phyloP scores from a whole-genome alignment of 1,140 invertebrate species.

The Aphidius gifuensis region DNA sequence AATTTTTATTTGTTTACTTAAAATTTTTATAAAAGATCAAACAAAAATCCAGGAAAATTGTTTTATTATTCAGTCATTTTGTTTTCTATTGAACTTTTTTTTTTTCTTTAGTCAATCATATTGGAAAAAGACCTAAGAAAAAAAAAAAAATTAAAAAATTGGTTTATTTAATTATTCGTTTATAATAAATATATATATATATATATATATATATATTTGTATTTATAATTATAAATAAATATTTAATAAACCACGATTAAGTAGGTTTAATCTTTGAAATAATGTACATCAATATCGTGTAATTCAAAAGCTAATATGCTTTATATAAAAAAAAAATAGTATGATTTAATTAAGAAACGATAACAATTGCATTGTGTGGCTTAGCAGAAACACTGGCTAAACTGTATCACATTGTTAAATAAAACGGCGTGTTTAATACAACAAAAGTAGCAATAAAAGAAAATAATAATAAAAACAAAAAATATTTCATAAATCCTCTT shows the following conservation, averaged over 20 bases:
- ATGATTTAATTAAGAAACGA: neutral
- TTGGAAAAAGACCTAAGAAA: no score
- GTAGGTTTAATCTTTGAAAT: slow-evolving; percentile 26
- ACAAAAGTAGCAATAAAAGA: slow-evolving; percentile 33
- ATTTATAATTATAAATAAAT: slow-evolving; percentile 1
- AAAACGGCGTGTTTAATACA: slow-evolving; percentile 55
- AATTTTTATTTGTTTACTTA: no score
- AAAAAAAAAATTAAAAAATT: no score
- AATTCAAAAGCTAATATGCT: neutral
- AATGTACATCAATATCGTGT: slow-evolving; percentile 31
- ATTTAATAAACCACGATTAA: no score
- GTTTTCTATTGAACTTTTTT: no score
- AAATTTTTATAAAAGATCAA: no score
- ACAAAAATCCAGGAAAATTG: no score
- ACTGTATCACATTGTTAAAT: slow-evolving; percentile 54
- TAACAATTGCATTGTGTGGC: slow-evolving; percentile 35
- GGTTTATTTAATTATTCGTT: no score
- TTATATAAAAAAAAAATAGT: slow-evolving; percentile 3
- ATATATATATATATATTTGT: no score
- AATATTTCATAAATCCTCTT: neutral
- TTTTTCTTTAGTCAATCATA: no score
- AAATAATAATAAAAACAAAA: slow-evolving; percentile 30
- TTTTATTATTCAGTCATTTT: no score
- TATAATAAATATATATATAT: no score
- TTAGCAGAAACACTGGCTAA: slow-evolving; percentile 45